Conservation (phyloP, 2,888 invertebrate genomes). For the Calliphora vomitoria region DNA sequence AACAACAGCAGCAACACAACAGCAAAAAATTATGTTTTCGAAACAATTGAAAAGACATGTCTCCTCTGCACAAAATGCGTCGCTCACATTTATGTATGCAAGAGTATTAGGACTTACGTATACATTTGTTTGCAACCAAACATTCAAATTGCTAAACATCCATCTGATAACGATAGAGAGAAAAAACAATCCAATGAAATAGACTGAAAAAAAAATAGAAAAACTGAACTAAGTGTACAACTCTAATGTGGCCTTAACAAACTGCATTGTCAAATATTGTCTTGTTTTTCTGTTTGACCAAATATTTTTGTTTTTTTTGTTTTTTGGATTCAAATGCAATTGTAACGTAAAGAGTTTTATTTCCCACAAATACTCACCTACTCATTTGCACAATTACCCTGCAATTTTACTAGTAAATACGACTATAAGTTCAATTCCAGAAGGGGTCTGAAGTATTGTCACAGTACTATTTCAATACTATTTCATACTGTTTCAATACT, state of each 20-base stretch:
- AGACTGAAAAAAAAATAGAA: not conserved
- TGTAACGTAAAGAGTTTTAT: conserved; percentile 18
- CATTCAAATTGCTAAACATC: conserved; percentile 30
- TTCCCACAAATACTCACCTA: not conserved
- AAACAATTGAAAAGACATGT: conserved; percentile 43
- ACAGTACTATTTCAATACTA: no score
- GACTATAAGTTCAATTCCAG: no score
- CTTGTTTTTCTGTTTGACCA: conserved; percentile 3
- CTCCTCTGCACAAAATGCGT: not conserved
- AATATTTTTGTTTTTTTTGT: not conserved
- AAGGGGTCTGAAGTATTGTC: no score
- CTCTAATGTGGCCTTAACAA: conserved; percentile 47
- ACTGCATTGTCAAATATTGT: conserved; percentile 53
- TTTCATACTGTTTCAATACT: no score
- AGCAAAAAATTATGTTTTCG: not conserved
- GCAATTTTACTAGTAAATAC: not conserved
- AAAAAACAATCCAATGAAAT: conserved; percentile 22
- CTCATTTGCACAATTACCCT: not conserved
- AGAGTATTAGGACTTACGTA: not conserved
- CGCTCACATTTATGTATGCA: not conserved
- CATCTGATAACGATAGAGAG: conserved; percentile 25
- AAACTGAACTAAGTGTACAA: conserved; percentile 16
- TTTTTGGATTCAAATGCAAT: conserved; percentile 23
- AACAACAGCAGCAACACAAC: not conserved
- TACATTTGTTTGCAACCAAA: conserved; percentile 24